Percentiles rank a stretch among this genome's conserved stretches.
These are phyloP conservation scores for Ornithoptera priamus DNA, from an alignment of 2,888 invertebrate genomes.

Conservation along the genomic window DNA sequence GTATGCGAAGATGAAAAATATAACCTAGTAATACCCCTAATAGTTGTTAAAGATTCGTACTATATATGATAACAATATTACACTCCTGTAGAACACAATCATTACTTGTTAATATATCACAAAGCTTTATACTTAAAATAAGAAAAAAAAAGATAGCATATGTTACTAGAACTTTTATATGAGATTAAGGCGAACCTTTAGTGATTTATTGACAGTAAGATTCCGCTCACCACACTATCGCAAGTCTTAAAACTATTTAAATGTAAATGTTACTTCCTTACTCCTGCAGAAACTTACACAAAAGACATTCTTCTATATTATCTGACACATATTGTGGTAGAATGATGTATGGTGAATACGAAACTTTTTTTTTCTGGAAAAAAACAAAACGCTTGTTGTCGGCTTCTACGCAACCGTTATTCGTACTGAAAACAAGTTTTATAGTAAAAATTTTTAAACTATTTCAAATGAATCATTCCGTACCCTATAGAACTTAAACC, in stretches of 20 bases:
- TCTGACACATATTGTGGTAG: not conserved
- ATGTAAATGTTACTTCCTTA: conserved; percentile 11
- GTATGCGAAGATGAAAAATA: no score
- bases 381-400: not conserved
- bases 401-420: not conserved
- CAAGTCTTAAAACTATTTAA: conserved; percentile 12
- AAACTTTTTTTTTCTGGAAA: not conserved
- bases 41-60: no score
- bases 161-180: not conserved
- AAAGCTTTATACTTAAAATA: not conserved
- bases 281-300: not conserved
- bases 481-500: no score
- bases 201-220: conserved; percentile 6
- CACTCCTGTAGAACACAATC: no score
- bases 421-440: not conserved
- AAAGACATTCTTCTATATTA: not conserved
- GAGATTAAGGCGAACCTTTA: not conserved
- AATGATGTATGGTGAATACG: not conserved
- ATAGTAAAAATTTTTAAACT: no score
- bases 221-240: not conserved
- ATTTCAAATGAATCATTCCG: no score
- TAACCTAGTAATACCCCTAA: no score
- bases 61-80: no score
- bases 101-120: not conserved
- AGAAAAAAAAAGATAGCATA: not conserved